Percentiles rank a stretch among this genome's conserved stretches.
phyloP scores from a whole-genome alignment of 1,140 invertebrate genomes.

The Drosophila ironensis region DNA sequence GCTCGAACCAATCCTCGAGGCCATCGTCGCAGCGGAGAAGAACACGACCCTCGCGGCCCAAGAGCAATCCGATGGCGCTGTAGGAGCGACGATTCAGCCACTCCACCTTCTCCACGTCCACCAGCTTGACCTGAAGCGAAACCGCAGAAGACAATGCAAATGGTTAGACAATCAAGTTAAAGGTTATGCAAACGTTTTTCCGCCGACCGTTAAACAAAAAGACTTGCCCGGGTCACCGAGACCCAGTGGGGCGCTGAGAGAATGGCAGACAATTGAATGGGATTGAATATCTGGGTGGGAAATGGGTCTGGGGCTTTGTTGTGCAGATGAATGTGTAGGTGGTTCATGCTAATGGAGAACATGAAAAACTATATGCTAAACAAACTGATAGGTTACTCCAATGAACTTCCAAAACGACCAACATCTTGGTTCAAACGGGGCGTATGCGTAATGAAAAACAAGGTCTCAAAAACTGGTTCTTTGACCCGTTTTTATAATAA shows the following conservation, averaged over 20 bases:
- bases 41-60: constrained; percentile 84
- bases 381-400: too few relatives aligned
- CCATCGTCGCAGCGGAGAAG: constrained; percentile 84
- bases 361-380: too few relatives aligned
- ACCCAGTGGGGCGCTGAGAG: constrained; percentile 43
- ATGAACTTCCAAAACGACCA: too few relatives aligned
- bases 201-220: constrained; percentile 18
- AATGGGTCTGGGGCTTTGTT: neutral
- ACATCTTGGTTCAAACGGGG: neutral
- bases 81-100: constrained; percentile 86
- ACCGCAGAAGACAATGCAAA: constrained; percentile 52
- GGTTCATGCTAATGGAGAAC: neutral
- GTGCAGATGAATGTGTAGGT: neutral
- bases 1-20: constrained; percentile 85
- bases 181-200: constrained; percentile 46
- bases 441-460: neutral
- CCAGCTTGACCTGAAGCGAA: constrained; percentile 84
- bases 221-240: constrained; percentile 22
- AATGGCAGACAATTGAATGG: neutral
- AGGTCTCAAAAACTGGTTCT: neutral
- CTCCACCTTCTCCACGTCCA: constrained; percentile 86
- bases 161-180: constrained; percentile 48
- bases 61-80: constrained; percentile 83
- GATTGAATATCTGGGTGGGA: constrained; percentile 7
- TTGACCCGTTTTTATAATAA: neutral